phyloP scores from a whole-genome alignment of 2,113 vertebrate genomes.

The Burhinus bistriatus region DNA sequence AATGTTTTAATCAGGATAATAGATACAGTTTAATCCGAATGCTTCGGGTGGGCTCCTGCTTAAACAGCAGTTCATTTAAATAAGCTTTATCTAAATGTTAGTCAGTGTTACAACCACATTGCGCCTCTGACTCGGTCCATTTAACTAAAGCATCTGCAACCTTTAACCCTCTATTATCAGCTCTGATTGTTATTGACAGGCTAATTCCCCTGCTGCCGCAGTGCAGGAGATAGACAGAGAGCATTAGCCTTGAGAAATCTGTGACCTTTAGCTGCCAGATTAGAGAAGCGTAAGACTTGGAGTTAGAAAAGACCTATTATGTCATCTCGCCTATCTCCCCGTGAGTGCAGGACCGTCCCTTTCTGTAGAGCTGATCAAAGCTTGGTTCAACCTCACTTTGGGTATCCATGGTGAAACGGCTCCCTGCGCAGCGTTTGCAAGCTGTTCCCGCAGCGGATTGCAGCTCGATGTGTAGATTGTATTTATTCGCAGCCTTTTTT shows the following conservation, averaged over 20 bases:
- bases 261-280: constrained; percentile 63
- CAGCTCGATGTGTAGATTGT: background rate
- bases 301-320: constrained; percentile 43
- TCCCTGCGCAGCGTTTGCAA: background rate
- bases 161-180: constrained; percentile 63
- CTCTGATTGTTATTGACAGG: constrained; percentile 60
- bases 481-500: background rate
- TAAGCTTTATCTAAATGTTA: constrained; percentile 50
- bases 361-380: constrained; percentile 28
- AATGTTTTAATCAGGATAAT: background rate
- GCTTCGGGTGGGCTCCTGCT: background rate
- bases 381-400: background rate
- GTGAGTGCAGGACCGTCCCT: background rate
- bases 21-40: background rate
- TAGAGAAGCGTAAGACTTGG: background rate
- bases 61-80: constrained; percentile 36
- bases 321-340: background rate
- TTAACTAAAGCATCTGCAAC: constrained; percentile 51
- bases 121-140: background rate
- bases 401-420: constrained; percentile 13
- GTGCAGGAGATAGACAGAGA: constrained; percentile 38
- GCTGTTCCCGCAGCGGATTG: background rate
- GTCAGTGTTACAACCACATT: background rate
- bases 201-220: constrained; percentile 40
- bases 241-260: constrained; percentile 61